Evolutionary conservation across 2,113 vertebrate genomes (phyloP).

Genomic region (Glaucomys volans): DNA sequence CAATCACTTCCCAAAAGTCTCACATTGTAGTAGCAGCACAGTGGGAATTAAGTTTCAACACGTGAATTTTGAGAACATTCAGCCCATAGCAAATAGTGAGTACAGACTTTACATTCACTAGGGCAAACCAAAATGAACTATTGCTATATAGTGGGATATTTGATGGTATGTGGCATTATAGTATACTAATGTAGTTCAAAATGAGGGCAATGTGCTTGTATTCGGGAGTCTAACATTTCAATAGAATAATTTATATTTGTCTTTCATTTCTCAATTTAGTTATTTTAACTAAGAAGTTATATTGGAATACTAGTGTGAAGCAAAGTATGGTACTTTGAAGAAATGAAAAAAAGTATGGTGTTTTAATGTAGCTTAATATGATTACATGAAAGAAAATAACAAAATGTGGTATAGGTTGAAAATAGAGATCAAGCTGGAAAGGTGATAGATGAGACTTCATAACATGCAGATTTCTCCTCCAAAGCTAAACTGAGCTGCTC

Average conservation of each 20-base stretch:
- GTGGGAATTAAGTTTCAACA: not conserved
- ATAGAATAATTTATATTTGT: not conserved
- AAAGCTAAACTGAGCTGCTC: not conserved
- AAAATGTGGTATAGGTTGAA: not conserved
- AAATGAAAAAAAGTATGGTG: not conserved
- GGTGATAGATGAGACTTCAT: not conserved
- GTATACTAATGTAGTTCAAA: not conserved
- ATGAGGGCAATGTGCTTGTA: not conserved
- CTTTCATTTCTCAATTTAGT: not conserved
- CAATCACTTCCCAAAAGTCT: not conserved
- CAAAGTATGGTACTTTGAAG: not conserved
- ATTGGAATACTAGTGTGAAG: not conserved
- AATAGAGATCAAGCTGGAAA: not conserved
- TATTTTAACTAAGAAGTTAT: not conserved
- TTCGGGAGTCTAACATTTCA: not conserved
- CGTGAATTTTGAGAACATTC: not conserved
- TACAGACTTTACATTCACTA: not conserved
- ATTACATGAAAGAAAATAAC: not conserved
- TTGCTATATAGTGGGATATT: not conserved
- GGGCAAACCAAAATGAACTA: not conserved
- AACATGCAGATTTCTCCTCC: not conserved
- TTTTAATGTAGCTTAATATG: not conserved
- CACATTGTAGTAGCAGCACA: not conserved
- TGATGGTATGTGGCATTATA: not conserved
- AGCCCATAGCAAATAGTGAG: not conserved